Percentiles rank a stretch among this genome's conserved stretches.
These are phyloP conservation scores for Cryptocephalus primarius DNA, from an alignment of 2,888 invertebrate genomes.

Conservation along the genomic window DNA sequence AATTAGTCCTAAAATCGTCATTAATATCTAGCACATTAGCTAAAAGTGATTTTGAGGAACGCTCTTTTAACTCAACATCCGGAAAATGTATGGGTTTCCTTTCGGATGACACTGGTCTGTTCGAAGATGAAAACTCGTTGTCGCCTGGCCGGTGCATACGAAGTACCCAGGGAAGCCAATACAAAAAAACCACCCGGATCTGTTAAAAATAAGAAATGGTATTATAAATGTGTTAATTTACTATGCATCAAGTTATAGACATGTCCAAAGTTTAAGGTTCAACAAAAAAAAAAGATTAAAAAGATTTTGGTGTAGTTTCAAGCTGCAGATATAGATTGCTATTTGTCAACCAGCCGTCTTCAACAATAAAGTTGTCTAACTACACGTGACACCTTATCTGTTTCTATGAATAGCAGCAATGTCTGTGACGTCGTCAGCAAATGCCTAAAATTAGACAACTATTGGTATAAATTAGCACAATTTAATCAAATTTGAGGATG, in stretches of 20 bases:
- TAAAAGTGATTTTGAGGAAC: constrained; percentile 88
- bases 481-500: too few species aligned
- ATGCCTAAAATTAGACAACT: too few species aligned
- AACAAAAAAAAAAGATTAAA: too few species aligned
- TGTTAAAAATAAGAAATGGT: constrained; percentile 33
- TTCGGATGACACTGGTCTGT: constrained; percentile 43
- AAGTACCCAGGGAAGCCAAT: constrained; percentile 95
- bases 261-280: not conserved
- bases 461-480: too few species aligned
- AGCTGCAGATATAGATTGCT: too few species aligned
- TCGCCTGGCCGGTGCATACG: constrained; percentile 73
- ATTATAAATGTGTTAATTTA: not conserved
- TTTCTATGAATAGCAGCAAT: too few species aligned
- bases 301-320: too few species aligned
- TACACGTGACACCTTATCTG: too few species aligned
- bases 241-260: not conserved
- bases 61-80: constrained; percentile 38
- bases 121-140: constrained; percentile 41
- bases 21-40: constrained; percentile 96
- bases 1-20: constrained; percentile 83
- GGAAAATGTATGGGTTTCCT: constrained; percentile 35
- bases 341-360: too few species aligned
- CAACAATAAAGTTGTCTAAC: too few species aligned
- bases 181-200: constrained; percentile 86
- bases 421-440: too few species aligned